phyloP scores from a whole-genome alignment of 64 coral and sea anemone genomes.

The Porites lutea region DNA sequence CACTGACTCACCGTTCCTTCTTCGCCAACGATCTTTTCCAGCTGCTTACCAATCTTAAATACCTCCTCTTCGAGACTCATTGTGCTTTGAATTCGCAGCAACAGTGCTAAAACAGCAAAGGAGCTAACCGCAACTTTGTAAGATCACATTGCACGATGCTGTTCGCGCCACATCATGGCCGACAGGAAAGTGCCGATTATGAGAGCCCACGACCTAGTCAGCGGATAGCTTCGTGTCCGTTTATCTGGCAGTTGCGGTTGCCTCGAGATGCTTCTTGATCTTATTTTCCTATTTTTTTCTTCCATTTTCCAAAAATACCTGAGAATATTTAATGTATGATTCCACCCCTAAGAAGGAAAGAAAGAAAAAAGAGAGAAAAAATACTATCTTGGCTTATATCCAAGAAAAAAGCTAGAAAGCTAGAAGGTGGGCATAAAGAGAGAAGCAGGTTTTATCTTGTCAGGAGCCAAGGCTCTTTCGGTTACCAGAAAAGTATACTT shows the following conservation, averaged over 20 bases:
- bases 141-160: not conserved
- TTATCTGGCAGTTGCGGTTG: not conserved
- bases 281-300: too few species aligned
- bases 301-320: too few species aligned
- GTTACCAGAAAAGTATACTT: too few species aligned
- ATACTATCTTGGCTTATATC: too few species aligned
- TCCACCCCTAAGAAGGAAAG: too few species aligned
- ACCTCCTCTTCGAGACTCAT: slow-evolving; percentile 83
- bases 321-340: too few species aligned
- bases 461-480: too few species aligned
- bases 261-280: too few species aligned
- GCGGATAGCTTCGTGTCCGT: not conserved
- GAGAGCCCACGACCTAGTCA: not conserved
- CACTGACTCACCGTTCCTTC: slow-evolving; percentile 63
- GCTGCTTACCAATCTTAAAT: slow-evolving; percentile 73
- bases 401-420: too few species aligned
- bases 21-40: slow-evolving; percentile 82
- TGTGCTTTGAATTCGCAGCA: not conserved
- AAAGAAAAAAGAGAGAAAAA: too few species aligned
- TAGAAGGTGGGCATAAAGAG: too few species aligned
- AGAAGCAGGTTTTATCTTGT: too few species aligned
- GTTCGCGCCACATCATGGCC: slow-evolving; percentile 50
- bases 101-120: not conserved
- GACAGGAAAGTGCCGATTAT: not conserved
- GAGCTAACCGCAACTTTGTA: not conserved